These are phyloP conservation scores for Pseudocheirus occidentalis DNA, from an alignment of 2,797 vertebrate genomes.

Conservation along the genomic window DNA sequence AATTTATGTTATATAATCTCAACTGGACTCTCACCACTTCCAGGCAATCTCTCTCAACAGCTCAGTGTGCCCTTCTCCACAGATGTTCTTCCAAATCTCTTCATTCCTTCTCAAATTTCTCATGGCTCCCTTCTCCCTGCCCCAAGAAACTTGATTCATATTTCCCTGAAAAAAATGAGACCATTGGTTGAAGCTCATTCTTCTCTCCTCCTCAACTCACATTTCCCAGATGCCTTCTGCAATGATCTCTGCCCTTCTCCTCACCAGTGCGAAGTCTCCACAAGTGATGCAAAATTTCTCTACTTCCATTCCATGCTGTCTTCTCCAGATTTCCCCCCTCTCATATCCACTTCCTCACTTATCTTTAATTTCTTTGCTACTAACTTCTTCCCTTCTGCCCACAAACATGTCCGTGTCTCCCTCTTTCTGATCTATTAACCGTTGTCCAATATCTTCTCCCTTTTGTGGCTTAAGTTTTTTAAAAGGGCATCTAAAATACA, in stretches of 20 bases:
- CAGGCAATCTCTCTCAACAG: not conserved
- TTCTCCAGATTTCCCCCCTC: not conserved
- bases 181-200: not conserved
- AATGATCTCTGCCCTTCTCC: not conserved
- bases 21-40: not conserved
- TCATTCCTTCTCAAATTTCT: not conserved
- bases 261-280: not conserved
- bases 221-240: not conserved
- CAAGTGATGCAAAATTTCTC: not conserved
- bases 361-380: not conserved
- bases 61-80: not conserved
- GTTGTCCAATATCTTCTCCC: not conserved
- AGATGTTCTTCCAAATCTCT: not conserved
- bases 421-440: no score
- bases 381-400: not conserved
- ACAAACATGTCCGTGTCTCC: not conserved
- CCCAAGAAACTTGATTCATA: not conserved
- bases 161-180: not conserved
- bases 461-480: not conserved
- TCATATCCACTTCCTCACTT: not conserved
- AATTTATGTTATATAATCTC: not conserved
- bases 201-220: not conserved
- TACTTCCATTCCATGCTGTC: not conserved
- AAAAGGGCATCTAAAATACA: not conserved
- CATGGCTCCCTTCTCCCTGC: not conserved